Percentiles rank a stretch among this genome's conserved stretches.
Conservation (phyloP, 1,140 invertebrate genomes). For the Cherax quadricarinatus region DNA sequence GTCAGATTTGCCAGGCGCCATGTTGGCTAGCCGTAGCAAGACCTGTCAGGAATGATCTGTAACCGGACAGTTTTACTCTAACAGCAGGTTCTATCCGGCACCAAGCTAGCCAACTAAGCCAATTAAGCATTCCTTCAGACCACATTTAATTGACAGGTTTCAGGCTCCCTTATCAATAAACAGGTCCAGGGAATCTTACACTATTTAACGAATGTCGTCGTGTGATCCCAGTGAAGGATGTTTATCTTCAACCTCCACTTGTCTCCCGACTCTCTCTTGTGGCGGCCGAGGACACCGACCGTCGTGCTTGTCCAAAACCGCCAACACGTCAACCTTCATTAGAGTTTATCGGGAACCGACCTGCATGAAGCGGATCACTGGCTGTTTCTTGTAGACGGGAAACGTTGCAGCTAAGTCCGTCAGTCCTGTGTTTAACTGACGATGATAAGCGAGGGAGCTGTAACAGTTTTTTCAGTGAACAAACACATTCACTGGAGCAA, state of each 20-base stretch:
- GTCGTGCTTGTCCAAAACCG: background rate
- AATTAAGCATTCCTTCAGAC: background rate
- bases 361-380: background rate
- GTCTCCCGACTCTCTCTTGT: no score
- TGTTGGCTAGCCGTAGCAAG: no score
- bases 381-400: no score
- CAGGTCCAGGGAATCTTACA: background rate
- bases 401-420: no score
- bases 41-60: no score
- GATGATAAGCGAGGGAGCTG: background rate
- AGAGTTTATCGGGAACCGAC: background rate
- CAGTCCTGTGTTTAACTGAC: background rate
- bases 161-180: constrained; percentile 1
- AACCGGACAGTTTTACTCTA: no score
- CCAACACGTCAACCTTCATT: background rate
- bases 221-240: background rate
- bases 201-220: background rate
- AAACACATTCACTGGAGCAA: no score
- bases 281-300: background rate
- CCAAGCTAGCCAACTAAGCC: background rate
- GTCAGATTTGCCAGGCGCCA: no score
- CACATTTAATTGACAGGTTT: constrained; percentile 7
- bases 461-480: no score
- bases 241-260: background rate
- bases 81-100: no score